Evolutionary conservation across 1,140 invertebrate species (phyloP).

Genomic region (Hylyphantes graminicola): DNA sequence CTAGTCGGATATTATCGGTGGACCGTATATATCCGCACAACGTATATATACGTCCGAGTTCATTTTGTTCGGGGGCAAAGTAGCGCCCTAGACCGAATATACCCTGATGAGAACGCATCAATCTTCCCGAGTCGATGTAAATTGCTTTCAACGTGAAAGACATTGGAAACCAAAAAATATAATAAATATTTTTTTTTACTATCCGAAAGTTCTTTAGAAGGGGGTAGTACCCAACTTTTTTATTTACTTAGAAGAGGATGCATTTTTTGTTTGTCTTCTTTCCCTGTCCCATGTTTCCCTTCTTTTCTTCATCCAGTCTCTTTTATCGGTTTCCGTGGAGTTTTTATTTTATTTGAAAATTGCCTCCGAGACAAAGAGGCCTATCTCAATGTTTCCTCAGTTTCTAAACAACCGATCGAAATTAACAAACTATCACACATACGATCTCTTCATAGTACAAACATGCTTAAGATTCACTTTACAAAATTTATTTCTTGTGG

Average conservation of each 20-base stretch:
- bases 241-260: constrained; percentile 47
- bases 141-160: constrained; percentile 47
- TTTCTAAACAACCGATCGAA: no score
- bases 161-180: constrained; percentile 11
- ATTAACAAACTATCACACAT: no score
- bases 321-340: constrained; percentile 48
- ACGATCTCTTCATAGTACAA: no score
- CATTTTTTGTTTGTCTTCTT: constrained; percentile 19
- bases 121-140: constrained; percentile 55
- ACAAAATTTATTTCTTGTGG: no score
- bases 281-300: not conserved
- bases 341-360: no score
- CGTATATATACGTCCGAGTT: constrained; percentile 6
- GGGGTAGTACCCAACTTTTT: constrained; percentile 19
- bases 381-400: no score
- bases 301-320: not conserved
- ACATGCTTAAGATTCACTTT: no score
- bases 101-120: constrained; percentile 53
- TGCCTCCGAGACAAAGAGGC: no score
- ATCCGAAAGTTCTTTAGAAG: constrained; percentile 13
- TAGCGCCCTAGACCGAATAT: constrained; percentile 39
- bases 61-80: constrained; percentile 41
- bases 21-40: constrained; percentile 3
- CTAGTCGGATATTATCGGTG: constrained; percentile 25
- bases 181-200: constrained; percentile 7